Conservation (phyloP, 2,888 invertebrate genomes). For the Hoplodrina blanda region DNA sequence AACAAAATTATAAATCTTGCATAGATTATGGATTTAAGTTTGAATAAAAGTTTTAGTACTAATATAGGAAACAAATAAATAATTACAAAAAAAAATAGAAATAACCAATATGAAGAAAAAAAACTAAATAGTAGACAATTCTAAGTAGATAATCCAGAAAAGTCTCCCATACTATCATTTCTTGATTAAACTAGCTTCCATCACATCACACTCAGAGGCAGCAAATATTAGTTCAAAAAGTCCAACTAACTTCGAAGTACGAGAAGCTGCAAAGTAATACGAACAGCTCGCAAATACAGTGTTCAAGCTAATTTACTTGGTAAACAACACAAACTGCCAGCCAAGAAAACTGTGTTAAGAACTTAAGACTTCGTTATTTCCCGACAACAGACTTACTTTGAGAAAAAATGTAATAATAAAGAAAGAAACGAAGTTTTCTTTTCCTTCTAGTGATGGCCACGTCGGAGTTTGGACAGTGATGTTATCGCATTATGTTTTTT, state of each 20-base stretch:
- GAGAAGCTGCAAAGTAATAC: conserved; percentile 29
- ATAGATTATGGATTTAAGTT: too few species aligned
- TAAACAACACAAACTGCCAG: conserved; percentile 47
- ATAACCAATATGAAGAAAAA: too few species aligned
- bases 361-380: conserved; percentile 48
- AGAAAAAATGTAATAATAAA: conserved; percentile 59
- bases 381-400: conserved; percentile 51
- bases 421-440: conserved; percentile 36
- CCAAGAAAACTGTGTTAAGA: conserved; percentile 52
- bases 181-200: conserved; percentile 29
- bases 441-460: conserved; percentile 23
- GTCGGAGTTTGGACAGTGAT: conserved; percentile 29
- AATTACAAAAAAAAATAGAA: too few species aligned
- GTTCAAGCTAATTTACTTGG: conserved; percentile 52
- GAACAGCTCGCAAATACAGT: conserved; percentile 48
- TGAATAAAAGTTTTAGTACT: too few species aligned
- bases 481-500: conserved; percentile 46
- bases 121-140: not conserved
- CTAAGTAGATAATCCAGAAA: not conserved
- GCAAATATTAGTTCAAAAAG: conserved; percentile 51
- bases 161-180: not conserved
- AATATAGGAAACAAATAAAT: too few species aligned
- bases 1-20: too few species aligned
- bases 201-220: conserved; percentile 24
- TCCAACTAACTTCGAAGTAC: conserved; percentile 27